phyloP scores from a whole-genome alignment of 2,113 vertebrate genomes.

The Butorides virescens region DNA sequence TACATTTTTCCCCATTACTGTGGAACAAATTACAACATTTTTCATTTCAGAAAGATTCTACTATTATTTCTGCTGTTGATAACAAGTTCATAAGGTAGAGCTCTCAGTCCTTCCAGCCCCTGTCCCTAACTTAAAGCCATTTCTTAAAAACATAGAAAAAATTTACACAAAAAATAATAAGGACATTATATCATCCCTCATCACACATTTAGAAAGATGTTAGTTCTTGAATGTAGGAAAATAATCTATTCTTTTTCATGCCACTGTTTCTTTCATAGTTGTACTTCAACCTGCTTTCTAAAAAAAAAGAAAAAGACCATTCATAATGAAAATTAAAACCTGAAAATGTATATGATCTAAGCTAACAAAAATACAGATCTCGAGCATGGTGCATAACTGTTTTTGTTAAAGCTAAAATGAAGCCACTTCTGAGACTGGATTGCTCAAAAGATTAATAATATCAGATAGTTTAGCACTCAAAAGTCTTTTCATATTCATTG shows the following conservation, averaged over 20 bases:
- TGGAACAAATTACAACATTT: constrained; percentile 51
- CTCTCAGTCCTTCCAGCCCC: neutral
- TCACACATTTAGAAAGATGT: neutral
- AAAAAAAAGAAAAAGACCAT: neutral
- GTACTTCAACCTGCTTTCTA: neutral
- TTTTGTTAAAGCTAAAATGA: neutral
- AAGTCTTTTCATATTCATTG: neutral
- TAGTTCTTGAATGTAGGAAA: neutral
- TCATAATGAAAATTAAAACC: neutral
- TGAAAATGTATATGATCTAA: neutral
- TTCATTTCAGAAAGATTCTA: constrained; percentile 30
- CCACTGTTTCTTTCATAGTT: neutral
- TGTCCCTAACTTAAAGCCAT: neutral
- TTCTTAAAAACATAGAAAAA: neutral
- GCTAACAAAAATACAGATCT: neutral
- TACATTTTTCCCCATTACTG: constrained; percentile 53
- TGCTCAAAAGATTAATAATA: neutral
- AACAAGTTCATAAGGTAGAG: neutral
- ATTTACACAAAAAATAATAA: neutral
- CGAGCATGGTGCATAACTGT: neutral
- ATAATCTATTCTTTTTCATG: neutral
- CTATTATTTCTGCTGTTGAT: constrained; percentile 33
- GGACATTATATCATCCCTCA: neutral
- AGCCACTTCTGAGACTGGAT: neutral
- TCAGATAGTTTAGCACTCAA: neutral